These are phyloP conservation scores for Polydrusus cervinus DNA, from an alignment of 2,888 invertebrate genomes.

Conservation along the genomic window DNA sequence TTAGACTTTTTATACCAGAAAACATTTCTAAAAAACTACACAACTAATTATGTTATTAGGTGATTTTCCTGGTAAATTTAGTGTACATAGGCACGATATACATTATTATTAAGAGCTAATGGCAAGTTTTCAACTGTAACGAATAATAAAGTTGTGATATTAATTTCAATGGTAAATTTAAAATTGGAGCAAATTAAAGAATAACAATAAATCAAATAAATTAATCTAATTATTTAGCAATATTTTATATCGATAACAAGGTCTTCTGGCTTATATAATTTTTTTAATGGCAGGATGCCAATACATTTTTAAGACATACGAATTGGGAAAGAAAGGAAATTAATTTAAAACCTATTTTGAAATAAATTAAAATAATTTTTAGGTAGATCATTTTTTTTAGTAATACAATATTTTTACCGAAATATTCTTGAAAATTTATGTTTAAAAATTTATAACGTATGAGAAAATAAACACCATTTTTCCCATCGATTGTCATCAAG, in stretches of 20 bases:
- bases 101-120: too few species aligned
- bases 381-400: background rate
- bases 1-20: too few species aligned
- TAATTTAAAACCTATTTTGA: background rate
- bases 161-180: background rate
- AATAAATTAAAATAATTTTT: background rate
- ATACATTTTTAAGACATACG: background rate
- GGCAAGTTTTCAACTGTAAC: too few species aligned
- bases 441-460: too few species aligned
- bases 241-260: background rate
- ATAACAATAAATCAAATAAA: conserved; percentile 11
- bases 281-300: conserved; percentile 2
- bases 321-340: background rate
- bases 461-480: too few species aligned
- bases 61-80: too few species aligned
- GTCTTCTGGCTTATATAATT: background rate
- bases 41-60: too few species aligned
- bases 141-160: background rate
- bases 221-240: conserved; percentile 5
- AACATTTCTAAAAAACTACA: too few species aligned
- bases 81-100: too few species aligned
- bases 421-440: too few species aligned
- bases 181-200: conserved; percentile 2
- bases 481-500: too few species aligned
- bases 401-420: too few species aligned